Evolutionary conservation across 2,888 invertebrate genomes (phyloP).

Genomic region (Cephus sareptanus): DNA sequence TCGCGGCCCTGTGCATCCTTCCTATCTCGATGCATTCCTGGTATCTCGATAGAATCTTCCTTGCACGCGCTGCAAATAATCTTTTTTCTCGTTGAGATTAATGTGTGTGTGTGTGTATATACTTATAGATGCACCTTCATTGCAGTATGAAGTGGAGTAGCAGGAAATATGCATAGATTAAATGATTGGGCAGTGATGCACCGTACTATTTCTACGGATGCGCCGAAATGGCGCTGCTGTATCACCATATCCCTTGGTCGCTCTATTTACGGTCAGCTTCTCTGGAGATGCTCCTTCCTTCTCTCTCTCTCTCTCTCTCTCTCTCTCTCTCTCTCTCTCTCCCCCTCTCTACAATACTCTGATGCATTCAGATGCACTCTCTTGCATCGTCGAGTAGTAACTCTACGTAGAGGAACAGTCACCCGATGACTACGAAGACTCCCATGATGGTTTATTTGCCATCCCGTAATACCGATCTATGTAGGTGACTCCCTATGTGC

Average conservation of each 20-base stretch:
- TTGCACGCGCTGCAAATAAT: background rate
- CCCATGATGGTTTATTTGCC: conserved; percentile 14
- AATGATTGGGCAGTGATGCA: too few relatives aligned
- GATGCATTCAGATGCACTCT: too few relatives aligned
- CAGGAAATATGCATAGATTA: background rate
- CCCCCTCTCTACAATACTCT: too few relatives aligned
- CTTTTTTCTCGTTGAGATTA: background rate
- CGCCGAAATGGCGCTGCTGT: background rate
- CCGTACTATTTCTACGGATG: background rate
- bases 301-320: too few relatives aligned
- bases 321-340: too few relatives aligned
- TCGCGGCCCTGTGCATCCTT: too few relatives aligned
- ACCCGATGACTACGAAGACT: conserved; percentile 14
- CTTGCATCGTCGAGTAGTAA: too few relatives aligned
- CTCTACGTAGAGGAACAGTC: background rate
- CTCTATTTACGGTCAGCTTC: conserved; percentile 19
- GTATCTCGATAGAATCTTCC: too few relatives aligned
- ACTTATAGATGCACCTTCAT: too few relatives aligned
- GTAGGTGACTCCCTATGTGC: background rate
- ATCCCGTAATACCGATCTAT: conserved; percentile 15
- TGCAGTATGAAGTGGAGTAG: background rate
- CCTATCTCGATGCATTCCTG: too few relatives aligned
- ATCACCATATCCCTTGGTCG: conserved; percentile 4
- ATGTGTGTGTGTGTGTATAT: too few relatives aligned
- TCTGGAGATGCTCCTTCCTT: background rate